A percentile compares a stretch with the other conserved stretches of the same genome.
Conservation (phyloP, 2,888 invertebrate genomes). For the Apamea sordens region DNA sequence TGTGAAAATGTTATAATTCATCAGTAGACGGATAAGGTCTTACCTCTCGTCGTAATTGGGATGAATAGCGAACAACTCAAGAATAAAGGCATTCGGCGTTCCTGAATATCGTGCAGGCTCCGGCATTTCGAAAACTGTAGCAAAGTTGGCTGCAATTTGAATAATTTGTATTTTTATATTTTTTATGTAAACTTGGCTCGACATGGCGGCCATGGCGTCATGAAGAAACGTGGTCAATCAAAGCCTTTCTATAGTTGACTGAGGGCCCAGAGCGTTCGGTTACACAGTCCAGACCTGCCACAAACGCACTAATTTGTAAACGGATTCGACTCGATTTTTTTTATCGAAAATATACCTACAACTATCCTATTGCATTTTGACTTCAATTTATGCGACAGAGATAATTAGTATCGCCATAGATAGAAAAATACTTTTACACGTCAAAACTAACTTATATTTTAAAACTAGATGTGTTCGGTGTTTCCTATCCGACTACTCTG, state of each 20-base stretch:
- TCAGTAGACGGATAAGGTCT: not conserved
- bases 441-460: not conserved
- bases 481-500: not conserved
- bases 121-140: conserved; percentile 43
- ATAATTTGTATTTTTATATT: not conserved
- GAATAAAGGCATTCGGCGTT: conserved; percentile 90
- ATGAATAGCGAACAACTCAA: conserved; percentile 91
- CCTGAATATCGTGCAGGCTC: conserved; percentile 83
- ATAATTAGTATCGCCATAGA: not conserved
- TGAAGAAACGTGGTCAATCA: not conserved
- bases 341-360: not conserved
- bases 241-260: not conserved
- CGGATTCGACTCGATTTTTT: not conserved
- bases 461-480: too few species aligned
- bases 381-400: not conserved
- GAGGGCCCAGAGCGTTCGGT: too few species aligned
- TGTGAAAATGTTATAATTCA: not conserved
- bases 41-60: conserved; percentile 89
- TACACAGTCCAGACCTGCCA: not conserved
- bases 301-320: not conserved
- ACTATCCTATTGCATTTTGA: not conserved
- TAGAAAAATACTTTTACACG: not conserved
- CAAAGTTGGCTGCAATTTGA: not conserved
- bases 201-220: not conserved
- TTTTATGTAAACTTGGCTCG: not conserved